These are phyloP conservation scores for Amphipoea lucens DNA, from an alignment of 2,888 invertebrate genomes.

Conservation along the genomic window DNA sequence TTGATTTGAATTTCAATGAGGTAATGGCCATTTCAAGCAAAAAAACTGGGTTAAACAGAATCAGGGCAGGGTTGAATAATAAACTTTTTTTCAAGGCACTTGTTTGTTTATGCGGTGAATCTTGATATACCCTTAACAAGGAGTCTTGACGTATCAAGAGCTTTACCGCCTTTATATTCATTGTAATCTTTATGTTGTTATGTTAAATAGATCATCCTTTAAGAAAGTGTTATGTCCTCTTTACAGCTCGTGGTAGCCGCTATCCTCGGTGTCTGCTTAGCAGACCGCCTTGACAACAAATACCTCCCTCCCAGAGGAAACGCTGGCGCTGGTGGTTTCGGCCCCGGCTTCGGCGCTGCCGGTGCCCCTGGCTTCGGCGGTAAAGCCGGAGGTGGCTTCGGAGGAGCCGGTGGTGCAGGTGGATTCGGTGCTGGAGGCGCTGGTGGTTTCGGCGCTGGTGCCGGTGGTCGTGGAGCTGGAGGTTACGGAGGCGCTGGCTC, in stretches of 20 bases:
- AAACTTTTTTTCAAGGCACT: slow-evolving; percentile 14
- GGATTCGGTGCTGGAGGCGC: slow-evolving; percentile 69
- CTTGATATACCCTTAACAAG: slow-evolving; percentile 16
- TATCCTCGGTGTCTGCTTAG: slow-evolving; percentile 85
- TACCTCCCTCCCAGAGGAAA: slow-evolving; percentile 88
- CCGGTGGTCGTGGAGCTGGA: slow-evolving; percentile 57
- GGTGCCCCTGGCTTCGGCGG: slow-evolving; percentile 64
- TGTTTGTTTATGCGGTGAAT: slow-evolving; percentile 11
- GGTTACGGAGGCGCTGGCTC: slow-evolving; percentile 77
- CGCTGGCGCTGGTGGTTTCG: slow-evolving; percentile 84
- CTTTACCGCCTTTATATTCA: background rate
- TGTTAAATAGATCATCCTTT: background rate
- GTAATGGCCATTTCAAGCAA: slow-evolving; percentile 40
- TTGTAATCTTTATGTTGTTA: background rate
- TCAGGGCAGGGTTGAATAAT: slow-evolving; percentile 53
- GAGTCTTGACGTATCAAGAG: background rate
- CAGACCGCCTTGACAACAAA: slow-evolving; percentile 87
- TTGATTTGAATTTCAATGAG: slow-evolving; percentile 66
- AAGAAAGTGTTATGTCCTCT: slow-evolving; percentile 25
- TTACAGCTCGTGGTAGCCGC: slow-evolving; percentile 86
- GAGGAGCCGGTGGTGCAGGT: slow-evolving; percentile 80
- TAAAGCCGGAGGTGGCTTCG: slow-evolving; percentile 62
- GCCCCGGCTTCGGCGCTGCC: slow-evolving; percentile 74
- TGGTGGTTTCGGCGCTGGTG: slow-evolving; percentile 60
- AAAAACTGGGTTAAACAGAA: slow-evolving; percentile 52